Base-by-base conservation (phyloP, 2,113 vertebrate genomes). In the Struthidea cinerea region DNA sequence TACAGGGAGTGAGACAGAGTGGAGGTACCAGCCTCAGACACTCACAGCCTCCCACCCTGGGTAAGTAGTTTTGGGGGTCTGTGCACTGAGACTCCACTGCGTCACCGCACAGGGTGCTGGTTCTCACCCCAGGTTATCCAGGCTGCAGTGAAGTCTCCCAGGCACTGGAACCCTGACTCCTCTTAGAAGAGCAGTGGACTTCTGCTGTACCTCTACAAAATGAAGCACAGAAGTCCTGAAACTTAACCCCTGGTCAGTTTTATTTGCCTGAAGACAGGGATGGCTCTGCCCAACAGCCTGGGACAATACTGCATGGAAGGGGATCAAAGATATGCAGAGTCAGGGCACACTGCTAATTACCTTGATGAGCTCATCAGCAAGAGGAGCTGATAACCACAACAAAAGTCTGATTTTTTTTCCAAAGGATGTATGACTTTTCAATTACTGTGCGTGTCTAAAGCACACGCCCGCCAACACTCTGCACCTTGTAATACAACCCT, bases 191-290 rank as follows among this genome's bases (percentile, higher is more conserved):
- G 41, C 6, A 64, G 7, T 1, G 27, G 37, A 24, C 9, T 56
- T 60, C 10, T 23, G 50, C n/a, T 22, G 30, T 4, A 7, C 19
- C 41, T 21, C 14, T 10, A 27, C 52, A 46, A 30, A 61, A 68
- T 0, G 1, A 0, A 60, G 24, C 30, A 55, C 30, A 56, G 19
- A 55, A 56, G 5, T 52, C 12, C 73, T 44, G 30, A 11, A 74
- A 52, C 9, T 27, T 2, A 46, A 61, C 2, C 23, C 37, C 42
- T 44, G 16, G 5, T 26, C 10, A 7, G 32, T 1, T 81, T 19
- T 53, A 8, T 46, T 32, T 39, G 80, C 21, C 28, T 46, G 18
- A 60, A 39, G 32, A 23, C 26, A 68, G n/a, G 3, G 30, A 6
- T 19, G 11, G 33, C 46, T 74, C 28, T 33, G 13, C 6, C 33